phyloP scores from a whole-genome alignment of 2,113 vertebrate species.

The Furnarius figulus region DNA sequence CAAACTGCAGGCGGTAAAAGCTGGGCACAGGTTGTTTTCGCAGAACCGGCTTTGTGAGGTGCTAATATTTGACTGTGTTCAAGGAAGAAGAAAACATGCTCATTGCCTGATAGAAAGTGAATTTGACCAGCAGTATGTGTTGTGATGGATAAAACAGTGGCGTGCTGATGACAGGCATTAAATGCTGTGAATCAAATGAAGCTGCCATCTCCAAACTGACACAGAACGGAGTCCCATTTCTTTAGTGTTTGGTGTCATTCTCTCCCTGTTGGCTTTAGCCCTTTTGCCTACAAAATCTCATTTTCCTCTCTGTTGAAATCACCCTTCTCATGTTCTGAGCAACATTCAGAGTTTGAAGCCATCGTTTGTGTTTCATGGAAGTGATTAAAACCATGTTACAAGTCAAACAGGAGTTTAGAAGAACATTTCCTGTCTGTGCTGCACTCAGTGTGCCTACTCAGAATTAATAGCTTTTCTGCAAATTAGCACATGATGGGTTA shows the following conservation, averaged over 20 bases:
- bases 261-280: background rate
- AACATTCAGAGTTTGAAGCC: constrained; percentile 38
- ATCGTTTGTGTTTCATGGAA: constrained; percentile 71
- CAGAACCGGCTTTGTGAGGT: background rate
- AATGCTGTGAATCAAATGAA: background rate
- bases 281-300: constrained; percentile 14
- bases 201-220: background rate
- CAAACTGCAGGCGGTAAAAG: background rate
- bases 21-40: constrained; percentile 1
- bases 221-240: background rate
- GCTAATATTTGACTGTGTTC: background rate
- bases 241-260: background rate
- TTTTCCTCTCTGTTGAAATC: constrained; percentile 53
- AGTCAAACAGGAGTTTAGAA: constrained; percentile 70
- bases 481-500: constrained; percentile 82
- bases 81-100: background rate
- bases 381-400: constrained; percentile 77
- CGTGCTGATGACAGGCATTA: background rate
- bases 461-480: constrained; percentile 77
- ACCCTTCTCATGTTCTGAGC: constrained; percentile 62
- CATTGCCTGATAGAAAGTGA: background rate
- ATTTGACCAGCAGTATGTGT: background rate
- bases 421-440: constrained; percentile 74
- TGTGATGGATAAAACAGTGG: background rate
- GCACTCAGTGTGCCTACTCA: constrained; percentile 39